A percentile compares a stretch with the other conserved stretches of the same genome.
These are phyloP conservation scores for Cotesia typhae DNA, from an alignment of 1,140 invertebrate genomes.

Conservation along the genomic window DNA sequence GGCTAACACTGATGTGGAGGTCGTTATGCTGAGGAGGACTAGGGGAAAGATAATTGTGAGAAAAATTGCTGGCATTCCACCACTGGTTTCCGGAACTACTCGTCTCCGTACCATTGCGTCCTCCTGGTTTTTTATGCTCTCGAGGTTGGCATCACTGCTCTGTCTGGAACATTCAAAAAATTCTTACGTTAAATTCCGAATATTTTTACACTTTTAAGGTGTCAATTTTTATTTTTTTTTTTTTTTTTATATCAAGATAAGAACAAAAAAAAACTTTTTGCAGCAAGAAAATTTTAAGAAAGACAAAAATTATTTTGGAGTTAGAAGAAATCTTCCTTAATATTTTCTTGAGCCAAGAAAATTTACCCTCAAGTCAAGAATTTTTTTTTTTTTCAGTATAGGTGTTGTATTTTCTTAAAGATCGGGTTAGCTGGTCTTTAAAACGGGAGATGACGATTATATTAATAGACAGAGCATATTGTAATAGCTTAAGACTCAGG, in stretches of 20 bases:
- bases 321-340: too few species aligned
- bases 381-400: too few species aligned
- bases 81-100: slow-evolving; percentile 25
- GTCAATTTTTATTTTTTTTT: not conserved
- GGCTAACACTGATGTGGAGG: slow-evolving; percentile 18
- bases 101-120: slow-evolving; percentile 47
- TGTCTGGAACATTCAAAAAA: slow-evolving; percentile 49
- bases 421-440: too few species aligned
- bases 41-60: slow-evolving; percentile 35
- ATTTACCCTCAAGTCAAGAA: too few species aligned
- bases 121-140: slow-evolving; percentile 44
- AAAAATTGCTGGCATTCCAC: slow-evolving; percentile 35
- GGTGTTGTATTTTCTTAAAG: too few species aligned
- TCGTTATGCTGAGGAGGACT: slow-evolving; percentile 14
- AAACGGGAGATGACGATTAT: slow-evolving; percentile 43
- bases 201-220: not conserved
- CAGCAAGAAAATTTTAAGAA: too few species aligned
- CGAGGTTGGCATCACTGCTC: slow-evolving; percentile 51
- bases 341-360: too few species aligned
- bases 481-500: not conserved
- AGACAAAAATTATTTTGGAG: too few species aligned
- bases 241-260: too few species aligned
- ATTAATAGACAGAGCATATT: slow-evolving; percentile 40
- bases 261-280: too few species aligned
- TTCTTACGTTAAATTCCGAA: slow-evolving; percentile 25